Evolutionary conservation across 2,888 invertebrate genomes (phyloP).

Genomic region (Smittia sp.): DNA sequence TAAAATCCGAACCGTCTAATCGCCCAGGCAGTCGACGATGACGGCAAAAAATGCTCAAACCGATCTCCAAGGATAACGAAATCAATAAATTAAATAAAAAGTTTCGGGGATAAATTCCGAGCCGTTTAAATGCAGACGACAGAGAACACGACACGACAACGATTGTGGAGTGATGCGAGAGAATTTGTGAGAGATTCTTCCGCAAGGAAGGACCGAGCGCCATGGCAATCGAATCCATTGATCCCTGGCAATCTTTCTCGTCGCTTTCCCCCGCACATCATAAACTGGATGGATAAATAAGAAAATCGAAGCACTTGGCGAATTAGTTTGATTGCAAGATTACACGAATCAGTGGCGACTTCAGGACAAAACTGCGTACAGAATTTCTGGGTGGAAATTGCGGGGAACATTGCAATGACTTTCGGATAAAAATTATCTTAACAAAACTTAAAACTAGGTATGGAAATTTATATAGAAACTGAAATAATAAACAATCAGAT

Average conservation of each 20-base stretch:
- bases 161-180: slow-evolving; percentile 26
- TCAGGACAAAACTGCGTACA: no score
- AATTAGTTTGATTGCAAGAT: no score
- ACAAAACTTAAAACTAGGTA: no score
- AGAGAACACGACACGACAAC: not conserved
- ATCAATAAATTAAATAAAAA: slow-evolving; percentile 39
- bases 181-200: slow-evolving; percentile 29
- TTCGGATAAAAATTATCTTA: no score
- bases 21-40: not conserved
- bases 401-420: no score
- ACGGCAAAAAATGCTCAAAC: slow-evolving; percentile 33
- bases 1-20: slow-evolving; percentile 33
- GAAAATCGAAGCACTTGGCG: no score
- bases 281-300: no score
- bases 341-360: no score
- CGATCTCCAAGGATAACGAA: slow-evolving; percentile 39
- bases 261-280: not conserved
- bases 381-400: no score
- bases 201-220: not conserved
- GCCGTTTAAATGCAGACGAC: slow-evolving; percentile 29
- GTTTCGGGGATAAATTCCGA: slow-evolving; percentile 27
- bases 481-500: no score
- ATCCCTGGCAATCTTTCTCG: slow-evolving; percentile 2
- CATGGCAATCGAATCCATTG: slow-evolving; percentile 31
- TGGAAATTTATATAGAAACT: no score